These are phyloP conservation scores for Megatriorchis doriae DNA, from an alignment of 2,113 vertebrate genomes.

Conservation along the genomic window DNA sequence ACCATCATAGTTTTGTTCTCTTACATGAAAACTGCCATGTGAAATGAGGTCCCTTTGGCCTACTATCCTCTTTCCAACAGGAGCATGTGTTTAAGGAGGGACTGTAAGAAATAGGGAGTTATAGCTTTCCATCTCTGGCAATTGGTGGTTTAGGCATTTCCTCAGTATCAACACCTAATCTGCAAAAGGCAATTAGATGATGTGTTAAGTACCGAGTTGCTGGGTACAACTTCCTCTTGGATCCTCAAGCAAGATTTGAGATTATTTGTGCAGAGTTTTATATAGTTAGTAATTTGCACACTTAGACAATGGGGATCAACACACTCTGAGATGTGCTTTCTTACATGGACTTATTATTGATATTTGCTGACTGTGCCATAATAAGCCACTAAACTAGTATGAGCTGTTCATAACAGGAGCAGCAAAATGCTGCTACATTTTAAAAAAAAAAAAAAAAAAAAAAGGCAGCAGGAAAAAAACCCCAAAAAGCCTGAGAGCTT, in stretches of 20 bases:
- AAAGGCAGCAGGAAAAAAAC: neutral
- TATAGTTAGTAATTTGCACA: neutral
- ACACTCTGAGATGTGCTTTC: neutral
- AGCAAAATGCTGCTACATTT: neutral
- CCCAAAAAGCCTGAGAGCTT: neutral
- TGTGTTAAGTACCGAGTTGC: neutral
- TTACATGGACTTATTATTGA: neutral
- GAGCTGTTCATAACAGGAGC: neutral
- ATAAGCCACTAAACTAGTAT: neutral
- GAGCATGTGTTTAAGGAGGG: neutral
- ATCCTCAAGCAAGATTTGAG: neutral
- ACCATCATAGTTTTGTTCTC: neutral
- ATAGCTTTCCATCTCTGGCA: neutral
- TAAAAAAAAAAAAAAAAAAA: neutral
- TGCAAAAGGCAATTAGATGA: neutral
- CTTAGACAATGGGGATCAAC: neutral
- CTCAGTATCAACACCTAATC: neutral
- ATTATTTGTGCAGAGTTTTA: neutral
- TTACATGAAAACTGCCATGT: neutral
- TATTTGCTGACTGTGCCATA: neutral
- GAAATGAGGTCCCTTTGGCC: neutral
- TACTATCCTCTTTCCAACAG: neutral
- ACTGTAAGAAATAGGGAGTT: neutral
- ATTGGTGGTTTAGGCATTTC: neutral
- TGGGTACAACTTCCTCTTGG: neutral